A percentile compares a stretch with the other conserved stretches of the same genome.
phyloP scores from a whole-genome alignment of 1,140 invertebrate genomes.

The Trichoplusia ni region DNA sequence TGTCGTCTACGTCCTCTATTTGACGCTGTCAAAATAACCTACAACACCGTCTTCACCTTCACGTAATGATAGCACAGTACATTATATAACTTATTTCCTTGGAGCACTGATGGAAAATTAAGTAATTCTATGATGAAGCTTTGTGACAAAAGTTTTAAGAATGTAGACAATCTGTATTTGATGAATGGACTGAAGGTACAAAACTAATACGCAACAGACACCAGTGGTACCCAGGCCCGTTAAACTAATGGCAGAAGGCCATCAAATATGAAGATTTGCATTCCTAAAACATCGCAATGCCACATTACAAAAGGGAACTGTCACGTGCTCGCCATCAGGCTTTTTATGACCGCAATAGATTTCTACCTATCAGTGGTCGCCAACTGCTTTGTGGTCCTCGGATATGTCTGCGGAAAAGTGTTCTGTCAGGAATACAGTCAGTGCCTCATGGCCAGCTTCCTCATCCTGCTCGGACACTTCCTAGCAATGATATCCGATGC shows the following conservation, averaged over 20 bases:
- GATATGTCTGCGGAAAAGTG: slow-evolving; percentile 42
- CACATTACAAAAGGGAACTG: background rate
- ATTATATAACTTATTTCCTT: background rate
- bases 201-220: background rate
- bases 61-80: background rate
- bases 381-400: slow-evolving; percentile 42
- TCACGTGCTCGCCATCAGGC: background rate
- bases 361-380: slow-evolving; percentile 45
- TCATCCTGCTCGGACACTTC: slow-evolving; percentile 48
- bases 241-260: background rate
- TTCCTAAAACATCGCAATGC: slow-evolving; percentile 19
- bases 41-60: background rate
- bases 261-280: slow-evolving; percentile 30
- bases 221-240: background rate
- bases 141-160: background rate
- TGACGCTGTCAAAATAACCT: slow-evolving; percentile 3
- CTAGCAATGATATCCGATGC: slow-evolving; percentile 41
- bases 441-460: slow-evolving; percentile 32
- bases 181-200: background rate
- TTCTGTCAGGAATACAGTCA: slow-evolving; percentile 14
- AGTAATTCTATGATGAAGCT: background rate
- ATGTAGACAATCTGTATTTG: background rate
- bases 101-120: background rate
- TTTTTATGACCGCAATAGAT: slow-evolving; percentile 33
- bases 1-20: too few relatives aligned